Evolutionary conservation across 2,797 vertebrate species (phyloP), one percentile per base, ranked within the genome.

Genomic region (Myripristis murdjan): DNA sequence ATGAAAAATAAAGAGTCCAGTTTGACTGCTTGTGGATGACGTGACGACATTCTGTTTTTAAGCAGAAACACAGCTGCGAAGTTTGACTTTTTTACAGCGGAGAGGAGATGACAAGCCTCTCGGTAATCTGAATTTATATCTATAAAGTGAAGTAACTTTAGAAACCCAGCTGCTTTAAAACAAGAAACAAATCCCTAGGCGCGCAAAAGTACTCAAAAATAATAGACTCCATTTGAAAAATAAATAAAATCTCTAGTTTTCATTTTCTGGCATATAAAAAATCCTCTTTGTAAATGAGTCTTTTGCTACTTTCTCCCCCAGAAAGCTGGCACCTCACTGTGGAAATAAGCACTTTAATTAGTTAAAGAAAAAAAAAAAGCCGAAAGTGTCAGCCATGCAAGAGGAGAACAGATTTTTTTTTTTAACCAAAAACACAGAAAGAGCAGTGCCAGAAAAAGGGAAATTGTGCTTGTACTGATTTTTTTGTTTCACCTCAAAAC

Each of bases 1-100:
- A n/a, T n/a, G n/a, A n/a, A 20, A 20, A 20, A 20, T 20, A 20
- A 20, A 20, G n/a, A n/a, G n/a, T n/a, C n/a, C n/a, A n/a, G n/a
- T n/a, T n/a, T n/a, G n/a, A n/a, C n/a, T n/a, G n/a, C n/a, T n/a
- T n/a, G n/a, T n/a, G n/a, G n/a, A n/a, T n/a, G n/a, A n/a, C n/a
- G n/a, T n/a, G n/a, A n/a, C n/a, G n/a, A n/a, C n/a, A n/a, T n/a
- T n/a, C n/a, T n/a, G n/a, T n/a, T 75, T 76, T 66, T 51, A 15
- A 22, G 15, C 22, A 24, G 53, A 66, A 73, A 61, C 64, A 61
- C 46, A 73, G 54, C 18, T 78, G 26, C 26, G 0, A 3, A 14
- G 63, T 78, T 61, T 22, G 14, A 51, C 8, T 43, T 14, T n/a
- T n/a, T n/a, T n/a, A n/a, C n/a, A n/a, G n/a, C n/a, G 20, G 22